phyloP scores from a whole-genome alignment of 2,797 vertebrate genomes.

The Pagetopsis macropterus region DNA sequence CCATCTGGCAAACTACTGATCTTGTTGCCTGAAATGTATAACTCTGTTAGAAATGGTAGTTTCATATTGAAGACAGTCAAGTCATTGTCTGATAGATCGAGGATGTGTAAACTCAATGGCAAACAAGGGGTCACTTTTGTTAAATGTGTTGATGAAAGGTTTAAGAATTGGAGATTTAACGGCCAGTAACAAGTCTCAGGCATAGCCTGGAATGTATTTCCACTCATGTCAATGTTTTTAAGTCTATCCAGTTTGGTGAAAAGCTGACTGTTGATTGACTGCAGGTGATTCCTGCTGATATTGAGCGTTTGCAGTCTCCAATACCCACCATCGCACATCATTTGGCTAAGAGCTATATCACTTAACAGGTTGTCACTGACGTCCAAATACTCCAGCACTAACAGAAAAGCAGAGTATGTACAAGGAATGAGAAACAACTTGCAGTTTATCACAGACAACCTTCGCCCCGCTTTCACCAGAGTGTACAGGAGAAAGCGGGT shows the following conservation, averaged over 20 bases:
- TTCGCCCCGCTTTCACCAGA: slow-evolving; percentile 54
- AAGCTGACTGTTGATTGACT: slow-evolving; percentile 57
- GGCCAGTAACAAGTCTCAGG: slow-evolving; percentile 79
- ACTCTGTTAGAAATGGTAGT: slow-evolving; percentile 32
- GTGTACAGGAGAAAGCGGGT: slow-evolving; percentile 29
- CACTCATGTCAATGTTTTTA: slow-evolving; percentile 79
- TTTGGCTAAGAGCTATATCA: slow-evolving; percentile 63
- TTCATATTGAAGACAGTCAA: slow-evolving; percentile 73
- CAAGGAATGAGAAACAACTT: slow-evolving; percentile 80
- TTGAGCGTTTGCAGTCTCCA: slow-evolving; percentile 76
- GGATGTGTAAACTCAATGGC: slow-evolving; percentile 62
- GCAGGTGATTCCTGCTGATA: slow-evolving; percentile 72
- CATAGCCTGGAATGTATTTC: slow-evolving; percentile 72
- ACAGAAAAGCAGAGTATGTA: slow-evolving; percentile 25
- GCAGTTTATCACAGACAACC: slow-evolving; percentile 65
- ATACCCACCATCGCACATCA: slow-evolving; percentile 70
- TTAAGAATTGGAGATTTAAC: slow-evolving; percentile 71
- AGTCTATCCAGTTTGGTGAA: slow-evolving; percentile 66
- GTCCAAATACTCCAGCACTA: slow-evolving; percentile 78
- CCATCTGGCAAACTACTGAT: slow-evolving; percentile 43
- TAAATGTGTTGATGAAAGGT: slow-evolving; percentile 79
- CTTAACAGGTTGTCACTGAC: slow-evolving; percentile 76
- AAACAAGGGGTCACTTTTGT: slow-evolving; percentile 39
- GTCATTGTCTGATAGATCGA: slow-evolving; percentile 82
- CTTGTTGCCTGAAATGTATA: slow-evolving; percentile 82